phyloP scores from a whole-genome alignment of 2,113 vertebrate genomes.

The Rhea americana region DNA sequence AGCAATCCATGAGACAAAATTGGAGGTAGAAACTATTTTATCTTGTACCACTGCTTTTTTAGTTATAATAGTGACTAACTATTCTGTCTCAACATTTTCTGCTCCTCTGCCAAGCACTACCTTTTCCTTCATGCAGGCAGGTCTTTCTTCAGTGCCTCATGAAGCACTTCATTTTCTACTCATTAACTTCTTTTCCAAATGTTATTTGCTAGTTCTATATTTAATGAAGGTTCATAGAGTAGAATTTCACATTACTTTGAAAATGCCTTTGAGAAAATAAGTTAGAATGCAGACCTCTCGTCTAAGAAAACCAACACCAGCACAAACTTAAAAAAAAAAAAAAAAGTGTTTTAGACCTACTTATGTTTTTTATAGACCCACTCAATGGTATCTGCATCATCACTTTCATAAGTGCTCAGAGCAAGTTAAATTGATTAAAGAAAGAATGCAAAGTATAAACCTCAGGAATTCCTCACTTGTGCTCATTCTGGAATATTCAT shows the following conservation, averaged over 20 bases:
- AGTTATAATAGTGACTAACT: background rate
- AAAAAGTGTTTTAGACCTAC: background rate
- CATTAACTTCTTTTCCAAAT: background rate
- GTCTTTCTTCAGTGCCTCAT: background rate
- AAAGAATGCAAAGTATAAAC: background rate
- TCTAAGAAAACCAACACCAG: background rate
- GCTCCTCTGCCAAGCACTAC: background rate
- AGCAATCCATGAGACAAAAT: fast-evolving
- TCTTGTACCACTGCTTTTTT: background rate
- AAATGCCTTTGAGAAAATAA: background rate
- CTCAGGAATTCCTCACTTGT: background rate
- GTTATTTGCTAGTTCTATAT: background rate
- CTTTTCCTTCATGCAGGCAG: background rate
- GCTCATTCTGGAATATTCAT: background rate
- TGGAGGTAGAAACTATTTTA: fast-evolving
- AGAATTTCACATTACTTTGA: background rate
- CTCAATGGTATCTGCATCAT: background rate
- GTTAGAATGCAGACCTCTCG: background rate
- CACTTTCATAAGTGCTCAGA: background rate
- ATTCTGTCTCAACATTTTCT: background rate
- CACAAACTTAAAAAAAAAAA: background rate
- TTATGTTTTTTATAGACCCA: background rate
- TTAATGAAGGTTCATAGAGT: background rate
- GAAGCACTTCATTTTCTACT: background rate
- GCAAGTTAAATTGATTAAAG: background rate